A percentile compares a stretch with the other conserved stretches of the same genome.
phyloP scores from a whole-genome alignment of 2,113 vertebrate species.

The Oryzias celebensis region DNA sequence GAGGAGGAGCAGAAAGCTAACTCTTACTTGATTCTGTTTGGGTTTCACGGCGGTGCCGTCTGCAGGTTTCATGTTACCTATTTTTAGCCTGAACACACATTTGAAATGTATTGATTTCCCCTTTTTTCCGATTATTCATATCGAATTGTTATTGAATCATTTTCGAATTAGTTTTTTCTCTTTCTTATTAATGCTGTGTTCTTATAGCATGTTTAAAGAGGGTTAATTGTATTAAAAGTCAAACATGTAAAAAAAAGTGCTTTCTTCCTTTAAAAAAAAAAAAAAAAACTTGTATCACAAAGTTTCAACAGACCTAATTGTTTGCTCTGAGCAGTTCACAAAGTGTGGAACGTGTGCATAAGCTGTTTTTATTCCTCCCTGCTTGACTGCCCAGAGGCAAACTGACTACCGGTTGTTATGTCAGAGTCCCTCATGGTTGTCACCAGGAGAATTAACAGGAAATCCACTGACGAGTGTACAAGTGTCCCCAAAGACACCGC shows the following conservation, averaged over 20 bases:
- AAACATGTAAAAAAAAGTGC: conserved; percentile 48
- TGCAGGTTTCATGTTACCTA: not conserved
- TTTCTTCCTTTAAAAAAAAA: conserved; percentile 34
- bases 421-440: conserved; percentile 69
- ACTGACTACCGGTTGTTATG: conserved; percentile 77
- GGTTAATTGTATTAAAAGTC: conserved; percentile 40
- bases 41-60: not conserved
- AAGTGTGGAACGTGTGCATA: conserved; percentile 68
- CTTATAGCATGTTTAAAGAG: conserved; percentile 5
- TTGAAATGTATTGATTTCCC: no score
- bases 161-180: no score
- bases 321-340: conserved; percentile 59
- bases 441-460: conserved; percentile 77
- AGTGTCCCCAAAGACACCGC: conserved; percentile 70
- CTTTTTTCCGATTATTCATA: no score
- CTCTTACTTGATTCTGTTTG: not conserved
- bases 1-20: not conserved
- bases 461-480: conserved; percentile 68
- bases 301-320: conserved; percentile 54
- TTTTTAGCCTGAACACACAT: not conserved
- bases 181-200: no score
- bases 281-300: conserved; percentile 12
- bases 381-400: conserved; percentile 71
- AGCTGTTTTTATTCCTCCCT: conserved; percentile 68
- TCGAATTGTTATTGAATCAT: no score